These are phyloP conservation scores for Coelopa pilipes DNA, from an alignment of 2,888 invertebrate genomes.

Conservation along the genomic window DNA sequence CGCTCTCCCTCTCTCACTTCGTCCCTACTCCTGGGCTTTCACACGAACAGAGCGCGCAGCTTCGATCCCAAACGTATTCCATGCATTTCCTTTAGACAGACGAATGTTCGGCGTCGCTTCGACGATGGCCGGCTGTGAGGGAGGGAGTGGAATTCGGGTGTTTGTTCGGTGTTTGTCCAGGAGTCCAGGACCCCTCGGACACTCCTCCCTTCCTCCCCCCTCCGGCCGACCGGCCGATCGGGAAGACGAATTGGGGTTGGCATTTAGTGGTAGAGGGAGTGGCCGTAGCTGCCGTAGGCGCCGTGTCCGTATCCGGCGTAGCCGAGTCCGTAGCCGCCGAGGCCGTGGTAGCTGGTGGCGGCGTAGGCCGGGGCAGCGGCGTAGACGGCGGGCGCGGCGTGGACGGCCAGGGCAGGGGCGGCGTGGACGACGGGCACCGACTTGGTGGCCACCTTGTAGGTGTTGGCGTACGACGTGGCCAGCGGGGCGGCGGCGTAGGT, in stretches of 20 bases:
- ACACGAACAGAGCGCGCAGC: background rate
- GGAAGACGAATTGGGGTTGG: background rate
- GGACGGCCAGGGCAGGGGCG: slow-evolving; percentile 53
- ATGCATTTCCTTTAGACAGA: slow-evolving; percentile 8
- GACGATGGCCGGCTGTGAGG: background rate
- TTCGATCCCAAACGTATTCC: slow-evolving; percentile 4
- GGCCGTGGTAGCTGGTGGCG: slow-evolving; percentile 58
- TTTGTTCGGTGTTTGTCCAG: too few relatives aligned
- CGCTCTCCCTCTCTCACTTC: background rate
- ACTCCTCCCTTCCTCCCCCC: background rate
- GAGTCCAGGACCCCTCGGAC: background rate
- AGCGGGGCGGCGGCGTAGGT: slow-evolving; percentile 57
- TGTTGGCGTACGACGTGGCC: slow-evolving; percentile 65
- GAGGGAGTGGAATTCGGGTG: background rate
- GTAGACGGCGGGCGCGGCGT: slow-evolving; percentile 58
- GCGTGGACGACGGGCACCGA: slow-evolving; percentile 60
- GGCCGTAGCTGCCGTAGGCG: slow-evolving; percentile 41
- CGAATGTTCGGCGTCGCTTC: background rate
- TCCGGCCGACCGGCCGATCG: too few relatives aligned
- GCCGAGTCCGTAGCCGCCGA: slow-evolving; percentile 49
- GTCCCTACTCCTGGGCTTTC: too few relatives aligned
- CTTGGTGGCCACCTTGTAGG: slow-evolving; percentile 63
- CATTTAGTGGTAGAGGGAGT: slow-evolving; percentile 55
- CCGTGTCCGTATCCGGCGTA: slow-evolving; percentile 46
- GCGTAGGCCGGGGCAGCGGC: slow-evolving; percentile 49